Percentiles rank a stretch among this genome's conserved stretches.
Conservation (phyloP, 2,113 vertebrate genomes). For the Suricata suricatta region DNA sequence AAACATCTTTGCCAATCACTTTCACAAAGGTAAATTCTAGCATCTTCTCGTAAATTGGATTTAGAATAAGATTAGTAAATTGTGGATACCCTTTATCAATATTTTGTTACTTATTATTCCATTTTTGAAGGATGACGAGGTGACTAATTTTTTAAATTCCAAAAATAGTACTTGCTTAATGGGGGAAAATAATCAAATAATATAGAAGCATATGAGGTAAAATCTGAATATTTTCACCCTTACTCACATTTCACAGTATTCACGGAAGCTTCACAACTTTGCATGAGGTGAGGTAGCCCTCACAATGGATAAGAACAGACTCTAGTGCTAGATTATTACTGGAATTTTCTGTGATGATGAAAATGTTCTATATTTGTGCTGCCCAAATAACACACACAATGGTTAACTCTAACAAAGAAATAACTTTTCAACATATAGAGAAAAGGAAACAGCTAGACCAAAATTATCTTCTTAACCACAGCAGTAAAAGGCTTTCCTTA, state of each 20-base stretch:
- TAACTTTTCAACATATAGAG: background rate
- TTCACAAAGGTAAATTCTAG: background rate
- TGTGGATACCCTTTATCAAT: background rate
- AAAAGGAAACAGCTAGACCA: background rate
- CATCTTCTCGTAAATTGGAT: background rate
- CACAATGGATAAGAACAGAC: background rate
- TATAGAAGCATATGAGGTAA: background rate
- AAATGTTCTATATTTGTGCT: background rate
- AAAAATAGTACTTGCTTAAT: background rate
- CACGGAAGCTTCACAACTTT: background rate
- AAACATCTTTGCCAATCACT: background rate
- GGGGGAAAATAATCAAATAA: background rate
- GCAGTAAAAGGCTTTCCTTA: background rate
- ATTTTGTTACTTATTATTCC: background rate
- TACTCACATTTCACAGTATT: background rate
- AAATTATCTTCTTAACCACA: background rate
- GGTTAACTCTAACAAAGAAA: background rate
- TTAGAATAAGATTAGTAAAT: conserved; percentile 7
- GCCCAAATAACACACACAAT: background rate
- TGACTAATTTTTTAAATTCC: background rate
- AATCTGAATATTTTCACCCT: background rate
- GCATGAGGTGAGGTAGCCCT: background rate
- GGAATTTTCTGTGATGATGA: background rate
- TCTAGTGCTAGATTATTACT: background rate
- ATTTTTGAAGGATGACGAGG: background rate